A percentile compares a stretch with the other conserved stretches of the same genome.
These are phyloP conservation scores for Oriolus oriolus DNA, from an alignment of 2,113 vertebrate genomes.

Conservation along the genomic window DNA sequence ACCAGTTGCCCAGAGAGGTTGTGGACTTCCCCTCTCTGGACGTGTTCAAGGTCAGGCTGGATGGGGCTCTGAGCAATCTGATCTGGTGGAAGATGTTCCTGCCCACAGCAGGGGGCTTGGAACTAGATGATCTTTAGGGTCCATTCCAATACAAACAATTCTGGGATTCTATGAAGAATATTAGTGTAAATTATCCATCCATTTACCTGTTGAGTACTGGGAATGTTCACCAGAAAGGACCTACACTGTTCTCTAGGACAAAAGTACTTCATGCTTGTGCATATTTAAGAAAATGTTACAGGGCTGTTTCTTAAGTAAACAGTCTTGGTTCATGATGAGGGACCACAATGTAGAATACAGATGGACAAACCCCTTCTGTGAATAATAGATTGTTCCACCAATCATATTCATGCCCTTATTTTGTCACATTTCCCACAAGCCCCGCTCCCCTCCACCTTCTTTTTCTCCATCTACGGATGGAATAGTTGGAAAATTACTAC, in stretches of 20 bases:
- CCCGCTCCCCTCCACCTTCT: fast-evolving
- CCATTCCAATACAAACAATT: not conserved
- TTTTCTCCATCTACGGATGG: not conserved
- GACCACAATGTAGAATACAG: not conserved
- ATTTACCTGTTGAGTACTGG: not conserved
- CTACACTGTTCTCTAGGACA: not conserved
- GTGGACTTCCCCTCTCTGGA: not conserved
- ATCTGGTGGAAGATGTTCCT: not conserved
- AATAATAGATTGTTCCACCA: not conserved
- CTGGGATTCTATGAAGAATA: not conserved
- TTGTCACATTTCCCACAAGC: not conserved
- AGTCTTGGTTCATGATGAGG: not conserved
- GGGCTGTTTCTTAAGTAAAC: not conserved
- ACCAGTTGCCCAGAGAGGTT: not conserved
- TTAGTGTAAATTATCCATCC: not conserved
- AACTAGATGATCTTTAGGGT: not conserved
- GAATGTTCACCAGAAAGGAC: not conserved
- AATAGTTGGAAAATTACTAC: not conserved
- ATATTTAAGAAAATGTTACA: not conserved
- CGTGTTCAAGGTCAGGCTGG: not conserved
- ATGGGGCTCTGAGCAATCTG: not conserved
- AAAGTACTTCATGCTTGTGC: not conserved
- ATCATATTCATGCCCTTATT: not conserved
- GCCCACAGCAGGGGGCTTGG: not conserved
- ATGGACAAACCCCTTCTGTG: not conserved